Evolutionary conservation across 2,797 vertebrate genomes (phyloP), one percentile per base, ranked within the genome.

Genomic region (Tachyglossus aculeatus): DNA sequence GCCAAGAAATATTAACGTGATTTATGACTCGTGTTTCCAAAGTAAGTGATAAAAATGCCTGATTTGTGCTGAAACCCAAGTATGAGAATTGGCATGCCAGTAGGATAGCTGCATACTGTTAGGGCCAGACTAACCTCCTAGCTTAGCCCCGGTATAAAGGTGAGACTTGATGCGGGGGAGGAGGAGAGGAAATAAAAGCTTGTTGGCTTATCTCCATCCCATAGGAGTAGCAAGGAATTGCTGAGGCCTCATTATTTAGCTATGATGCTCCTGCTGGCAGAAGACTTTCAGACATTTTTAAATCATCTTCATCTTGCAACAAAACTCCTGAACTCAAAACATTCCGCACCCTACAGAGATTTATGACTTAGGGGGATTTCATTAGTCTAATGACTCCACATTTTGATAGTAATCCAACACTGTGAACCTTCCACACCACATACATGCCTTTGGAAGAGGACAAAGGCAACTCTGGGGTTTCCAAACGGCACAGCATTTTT

Each of bases 1-100:
- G 32, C 18, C 21, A 70, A 39, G 7, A 34, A 22, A 19, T 14
- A 31, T 22, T 15, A 10, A 13, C 27, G 37, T 38, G 61, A 64
- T 61, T 45, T 45, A 48, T 7, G 34, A 60, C n/a, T 64, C 3
- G 2, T 15, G 25, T 33, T 54, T 71, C 41, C 52, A 53, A 78
- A 31, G 27, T 43, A 36, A 52, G 55, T 2, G 16, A 76, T 54
- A 34, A 52, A 53, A 54, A 21, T 16, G 44, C 33, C 36, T 22
- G 36, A 25, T 18, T 44, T 36, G 11, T 1, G 24, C 39, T 25
- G 10, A 24, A 16, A 38, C 4, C 27, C 6, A 31, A 40, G 38
- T 8, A 0, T 32, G 19, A 29, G 44, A 4, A 7, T 2, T 6
- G 18, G 22, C 3, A 5, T 21, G 25, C 14, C 4, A 3, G 0